Evolutionary conservation across 1,140 invertebrate species (phyloP).

Genomic region (Antheraea mylitta): DNA sequence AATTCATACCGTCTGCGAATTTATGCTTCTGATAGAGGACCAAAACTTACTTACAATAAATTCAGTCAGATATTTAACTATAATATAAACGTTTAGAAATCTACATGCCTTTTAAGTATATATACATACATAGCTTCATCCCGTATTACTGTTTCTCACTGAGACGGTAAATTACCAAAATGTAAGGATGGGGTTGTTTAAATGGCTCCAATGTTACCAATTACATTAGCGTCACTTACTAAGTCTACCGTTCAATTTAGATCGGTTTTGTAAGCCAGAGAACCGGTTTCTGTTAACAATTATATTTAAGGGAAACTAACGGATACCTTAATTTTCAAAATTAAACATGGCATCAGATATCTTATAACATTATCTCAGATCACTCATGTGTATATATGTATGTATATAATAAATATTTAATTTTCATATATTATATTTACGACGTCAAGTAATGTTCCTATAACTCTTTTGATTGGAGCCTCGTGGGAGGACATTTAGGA

Average conservation of each 20-base stretch:
- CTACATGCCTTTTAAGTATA: too few species aligned
- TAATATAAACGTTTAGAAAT: too few species aligned
- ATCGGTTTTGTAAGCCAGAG: not conserved
- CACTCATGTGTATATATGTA: too few species aligned
- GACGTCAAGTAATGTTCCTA: not conserved
- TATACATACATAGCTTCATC: not conserved
- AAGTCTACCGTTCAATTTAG: constrained; percentile 4
- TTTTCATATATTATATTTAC: constrained; percentile 3
- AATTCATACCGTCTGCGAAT: too few species aligned
- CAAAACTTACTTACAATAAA: too few species aligned
- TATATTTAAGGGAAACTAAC: not conserved
- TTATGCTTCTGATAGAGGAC: too few species aligned
- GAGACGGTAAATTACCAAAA: not conserved
- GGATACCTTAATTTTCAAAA: not conserved
- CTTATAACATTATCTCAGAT: too few species aligned
- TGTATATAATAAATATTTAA: not conserved
- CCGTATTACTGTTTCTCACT: not conserved
- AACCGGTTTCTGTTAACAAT: not conserved
- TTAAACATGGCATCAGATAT: not conserved
- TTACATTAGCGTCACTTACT: not conserved
- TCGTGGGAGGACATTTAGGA: not conserved
- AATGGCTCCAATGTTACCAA: constrained; percentile 1
- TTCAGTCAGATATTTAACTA: too few species aligned
- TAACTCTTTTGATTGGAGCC: constrained; percentile 2
- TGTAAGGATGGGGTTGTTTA: not conserved